Base-by-base conservation (phyloP, 2,888 invertebrate species). In the Cosmia pyralina region DNA sequence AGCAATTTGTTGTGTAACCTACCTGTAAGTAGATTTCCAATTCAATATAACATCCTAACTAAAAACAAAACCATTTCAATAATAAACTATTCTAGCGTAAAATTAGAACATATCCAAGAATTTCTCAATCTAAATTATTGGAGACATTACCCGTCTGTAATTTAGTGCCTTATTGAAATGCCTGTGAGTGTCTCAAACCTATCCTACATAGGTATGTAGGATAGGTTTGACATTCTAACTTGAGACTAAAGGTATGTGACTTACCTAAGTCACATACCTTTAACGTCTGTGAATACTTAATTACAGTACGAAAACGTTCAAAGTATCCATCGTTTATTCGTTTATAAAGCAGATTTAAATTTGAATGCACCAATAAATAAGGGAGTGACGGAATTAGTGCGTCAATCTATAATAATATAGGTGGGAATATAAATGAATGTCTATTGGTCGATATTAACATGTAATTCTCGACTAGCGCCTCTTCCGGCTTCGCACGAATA, bases 101-200 rank as follows among this genome's bases (percentile, higher is more conserved):
- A 79, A 68, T 83, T 79, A 60, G 52, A n/a, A 52, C 38, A n/a
- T 13, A 46, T 58, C 15, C 62, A 66, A 69, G 71, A 72, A 71
- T 69, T 80, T 71, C 62, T 53, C 57, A 53, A 69, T 59, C 38
- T 57, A 73, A 57, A 46, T 69, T 76, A 84, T 76, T 77, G 68
- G 52, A 69, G 63, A 67, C 67, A 63, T 69, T 41, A 79, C 64
- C n/a, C 53, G 55, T 68, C 44, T 68, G 69, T 71, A 71, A 77
- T 73, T 68, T 77, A 71, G 44, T 66, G 60, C 55, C 53, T 73
- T 80, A 76, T 82, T 82, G 64, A 77, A 82, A 79, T 79, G 64
- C 69, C 75, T 65, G 19, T 53, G 62, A 82, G 41, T 66, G 63
- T 67, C 48, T 66, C 55, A 34, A 64, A 69, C 15, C 19, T 48